phyloP scores from a whole-genome alignment of 30 jellyfish, hydroid and myxozoan genomes.

The Aurelia coerulea region DNA sequence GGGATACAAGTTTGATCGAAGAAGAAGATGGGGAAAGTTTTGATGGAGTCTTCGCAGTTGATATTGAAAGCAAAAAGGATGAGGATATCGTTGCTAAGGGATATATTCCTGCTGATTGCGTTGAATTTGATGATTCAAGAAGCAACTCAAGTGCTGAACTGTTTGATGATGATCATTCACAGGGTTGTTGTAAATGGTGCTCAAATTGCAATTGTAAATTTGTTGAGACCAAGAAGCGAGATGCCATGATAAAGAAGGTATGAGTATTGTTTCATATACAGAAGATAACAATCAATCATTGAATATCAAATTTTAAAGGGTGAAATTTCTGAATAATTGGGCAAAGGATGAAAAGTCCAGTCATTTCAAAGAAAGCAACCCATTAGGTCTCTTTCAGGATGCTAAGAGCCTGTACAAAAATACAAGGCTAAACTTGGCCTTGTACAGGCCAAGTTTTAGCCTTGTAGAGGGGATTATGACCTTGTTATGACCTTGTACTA shows the following conservation, averaged over 20 bases:
- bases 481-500: no score
- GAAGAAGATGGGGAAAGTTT: not conserved
- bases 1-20: constrained; percentile 18
- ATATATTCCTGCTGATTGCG: constrained; percentile 51
- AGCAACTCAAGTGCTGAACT: not conserved
- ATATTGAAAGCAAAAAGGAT: constrained; percentile 2
- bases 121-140: constrained; percentile 22
- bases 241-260: constrained; percentile 30
- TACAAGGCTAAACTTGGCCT: no score
- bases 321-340: not conserved
- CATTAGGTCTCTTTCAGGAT: no score
- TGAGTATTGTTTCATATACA: not conserved
- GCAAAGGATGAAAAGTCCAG: not conserved
- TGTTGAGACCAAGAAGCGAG: constrained; percentile 2
- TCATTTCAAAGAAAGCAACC: no score
- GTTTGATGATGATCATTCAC: not conserved
- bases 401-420: no score
- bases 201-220: constrained; percentile 15
- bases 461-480: no score
- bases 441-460: no score
- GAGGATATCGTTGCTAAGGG: constrained; percentile 46
- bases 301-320: not conserved
- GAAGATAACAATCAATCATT: not conserved
- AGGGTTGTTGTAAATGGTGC: constrained; percentile 1
- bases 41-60: constrained; percentile 56